A percentile compares a stretch with the other conserved stretches of the same genome.
Evolutionary conservation across 2,113 vertebrate genomes (phyloP).

Genomic region (Connochaetes taurinus): DNA sequence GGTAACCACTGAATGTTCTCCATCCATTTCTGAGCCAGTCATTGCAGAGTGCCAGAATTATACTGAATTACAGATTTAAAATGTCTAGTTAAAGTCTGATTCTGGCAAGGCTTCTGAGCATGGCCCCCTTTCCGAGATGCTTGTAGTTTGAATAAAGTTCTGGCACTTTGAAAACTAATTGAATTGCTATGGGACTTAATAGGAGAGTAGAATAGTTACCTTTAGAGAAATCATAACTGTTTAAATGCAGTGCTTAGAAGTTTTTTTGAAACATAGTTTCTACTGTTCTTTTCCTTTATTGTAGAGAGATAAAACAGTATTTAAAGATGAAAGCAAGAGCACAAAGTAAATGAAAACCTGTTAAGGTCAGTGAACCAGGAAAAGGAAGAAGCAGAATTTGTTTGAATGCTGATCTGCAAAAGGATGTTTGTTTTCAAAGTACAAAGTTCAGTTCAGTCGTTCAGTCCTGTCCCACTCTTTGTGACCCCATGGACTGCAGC

Average conservation of each 20-base stretch:
- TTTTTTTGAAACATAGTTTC: constrained; percentile 1
- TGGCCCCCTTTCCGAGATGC: neutral
- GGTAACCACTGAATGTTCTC: neutral
- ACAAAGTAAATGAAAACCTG: constrained; percentile 15
- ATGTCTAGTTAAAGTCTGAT: neutral
- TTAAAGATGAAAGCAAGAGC: constrained; percentile 1
- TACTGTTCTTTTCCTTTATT: neutral
- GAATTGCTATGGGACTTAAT: neutral
- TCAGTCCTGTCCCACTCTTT: neutral
- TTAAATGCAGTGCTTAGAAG: neutral
- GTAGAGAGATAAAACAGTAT: neutral
- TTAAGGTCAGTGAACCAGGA: neutral
- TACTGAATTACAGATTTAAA: neutral
- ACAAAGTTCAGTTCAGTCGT: neutral
- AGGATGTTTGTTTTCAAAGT: neutral
- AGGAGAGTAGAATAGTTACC: neutral
- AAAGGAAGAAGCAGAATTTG: neutral
- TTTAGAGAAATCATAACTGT: neutral
- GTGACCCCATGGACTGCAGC: neutral
- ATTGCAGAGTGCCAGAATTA: neutral
- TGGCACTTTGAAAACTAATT: neutral
- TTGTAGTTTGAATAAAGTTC: neutral
- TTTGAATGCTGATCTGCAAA: neutral
- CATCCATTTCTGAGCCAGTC: neutral
- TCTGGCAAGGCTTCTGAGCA: neutral